Conservation (phyloP, 2,113 vertebrate genomes). For the Psilopogon haemacephalus region DNA sequence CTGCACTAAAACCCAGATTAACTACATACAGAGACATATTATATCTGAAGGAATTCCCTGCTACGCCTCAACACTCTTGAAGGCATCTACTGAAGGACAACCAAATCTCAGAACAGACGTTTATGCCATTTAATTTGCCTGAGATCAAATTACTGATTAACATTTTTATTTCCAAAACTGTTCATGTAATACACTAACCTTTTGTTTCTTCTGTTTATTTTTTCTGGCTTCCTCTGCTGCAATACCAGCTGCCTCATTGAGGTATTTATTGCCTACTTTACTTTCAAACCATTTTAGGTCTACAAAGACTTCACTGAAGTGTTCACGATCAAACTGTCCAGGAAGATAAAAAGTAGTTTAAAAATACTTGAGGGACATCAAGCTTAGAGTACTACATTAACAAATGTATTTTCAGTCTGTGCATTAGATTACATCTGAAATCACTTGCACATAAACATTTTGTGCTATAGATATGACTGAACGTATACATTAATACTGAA, state of each 20-base stretch:
- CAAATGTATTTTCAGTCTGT: rapidly evolving
- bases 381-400: neutral
- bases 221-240: conserved; percentile 89
- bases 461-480: neutral
- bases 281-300: conserved; percentile 99
- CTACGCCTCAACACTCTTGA: neutral
- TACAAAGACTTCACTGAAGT: conserved; percentile 96
- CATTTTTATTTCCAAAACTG: neutral
- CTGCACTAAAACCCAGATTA: neutral
- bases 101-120: neutral
- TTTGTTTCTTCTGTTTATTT: conserved; percentile 78
- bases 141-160: neutral
- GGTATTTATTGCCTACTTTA: conserved; percentile 97
- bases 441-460: neutral
- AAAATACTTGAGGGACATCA: neutral
- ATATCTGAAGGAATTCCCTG: neutral
- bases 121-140: neutral
- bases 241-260: conserved; percentile 93
- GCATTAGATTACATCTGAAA: neutral
- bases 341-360: conserved; percentile 16
- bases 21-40: neutral
- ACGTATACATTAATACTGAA: neutral
- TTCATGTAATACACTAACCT: conserved; percentile 64
- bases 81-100: neutral
- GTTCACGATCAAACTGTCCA: conserved; percentile 92